A percentile compares a stretch with the other conserved stretches of the same genome.
phyloP scores from a whole-genome alignment of 2,113 vertebrate species.

The Lathamus discolor region DNA sequence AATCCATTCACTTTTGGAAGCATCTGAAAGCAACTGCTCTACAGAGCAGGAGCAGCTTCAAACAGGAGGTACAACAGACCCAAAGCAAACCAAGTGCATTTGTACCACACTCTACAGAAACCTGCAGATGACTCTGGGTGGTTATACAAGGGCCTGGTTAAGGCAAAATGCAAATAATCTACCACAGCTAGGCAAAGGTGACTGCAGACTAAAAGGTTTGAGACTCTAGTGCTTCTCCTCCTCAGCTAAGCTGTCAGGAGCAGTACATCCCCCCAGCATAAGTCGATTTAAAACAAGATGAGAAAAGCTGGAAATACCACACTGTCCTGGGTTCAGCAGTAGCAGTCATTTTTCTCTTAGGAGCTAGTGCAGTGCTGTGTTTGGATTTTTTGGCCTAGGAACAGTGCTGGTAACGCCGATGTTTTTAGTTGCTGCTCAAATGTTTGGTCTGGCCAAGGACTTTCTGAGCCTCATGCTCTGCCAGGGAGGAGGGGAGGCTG shows the following conservation, averaged over 20 bases:
- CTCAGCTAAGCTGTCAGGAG: not conserved
- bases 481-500: no score
- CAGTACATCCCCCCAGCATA: not conserved
- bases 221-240: not conserved
- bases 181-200: not conserved
- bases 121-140: not conserved
- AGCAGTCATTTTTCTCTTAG: no score
- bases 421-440: no score
- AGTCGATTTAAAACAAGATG: not conserved
- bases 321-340: no score
- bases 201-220: not conserved
- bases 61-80: not conserved
- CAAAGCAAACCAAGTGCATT: not conserved
- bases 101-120: not conserved
- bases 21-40: not conserved
- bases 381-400: no score
- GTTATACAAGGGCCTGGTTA: not conserved
- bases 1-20: not conserved
- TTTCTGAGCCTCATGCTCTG: no score
- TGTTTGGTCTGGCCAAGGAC: no score
- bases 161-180: constrained; percentile 23
- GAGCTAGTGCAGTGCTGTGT: no score
- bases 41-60: not conserved
- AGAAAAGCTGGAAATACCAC: not conserved
- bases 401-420: no score